Evolutionary conservation across 2,113 vertebrate genomes (phyloP), one percentile per base, ranked within the genome.

Genomic region (Psophia crepitans): DNA sequence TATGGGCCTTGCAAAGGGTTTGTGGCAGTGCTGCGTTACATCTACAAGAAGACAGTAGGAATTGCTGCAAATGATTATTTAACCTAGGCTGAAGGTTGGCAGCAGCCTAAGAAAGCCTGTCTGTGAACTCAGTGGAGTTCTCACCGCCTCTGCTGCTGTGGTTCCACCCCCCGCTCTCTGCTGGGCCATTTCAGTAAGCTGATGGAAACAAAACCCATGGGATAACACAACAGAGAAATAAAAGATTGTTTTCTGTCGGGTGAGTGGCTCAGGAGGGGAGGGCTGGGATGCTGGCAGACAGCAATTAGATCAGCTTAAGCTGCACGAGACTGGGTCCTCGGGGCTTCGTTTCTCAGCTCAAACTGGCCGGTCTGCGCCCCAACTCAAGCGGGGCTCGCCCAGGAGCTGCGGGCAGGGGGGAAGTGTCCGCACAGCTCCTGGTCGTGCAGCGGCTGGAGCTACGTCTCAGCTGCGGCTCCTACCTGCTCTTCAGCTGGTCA

Each of bases 381-480:
- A 0, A 2, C 48, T 26, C 2, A 5, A 44, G 66, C 4, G 1
- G 39, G 74, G 11, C 48, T 46, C 51, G 66, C 9, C 3, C 63
- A 23, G 70, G 51, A 53, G 61, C 74, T 8, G 46, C 35, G 8
- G 32, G n/a, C 46, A 12, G 1, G 8, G 13, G 48, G 7, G 1
- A 4, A 5, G 39, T 32, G 63, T 56, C 79, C n/a, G 43, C 0
- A 1, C 87, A 22, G 89, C 27, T 65, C 60, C 60, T 1, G 4
- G 23, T 26, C 17, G 16, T 3, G 35, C 60, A 51, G 90, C 2
- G 11, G 51, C 58, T 69, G 44, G 44, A 41, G 51, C 46, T 33
- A 1, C 2, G 0, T 10, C 71, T 61, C n/a, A 4, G 51, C 33
- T 54, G 51, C 1, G 2, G 15, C 66, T 26, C 2, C 5, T 26